phyloP scores from a whole-genome alignment of 2,113 vertebrate species.

The Daubentonia madagascariensis region DNA sequence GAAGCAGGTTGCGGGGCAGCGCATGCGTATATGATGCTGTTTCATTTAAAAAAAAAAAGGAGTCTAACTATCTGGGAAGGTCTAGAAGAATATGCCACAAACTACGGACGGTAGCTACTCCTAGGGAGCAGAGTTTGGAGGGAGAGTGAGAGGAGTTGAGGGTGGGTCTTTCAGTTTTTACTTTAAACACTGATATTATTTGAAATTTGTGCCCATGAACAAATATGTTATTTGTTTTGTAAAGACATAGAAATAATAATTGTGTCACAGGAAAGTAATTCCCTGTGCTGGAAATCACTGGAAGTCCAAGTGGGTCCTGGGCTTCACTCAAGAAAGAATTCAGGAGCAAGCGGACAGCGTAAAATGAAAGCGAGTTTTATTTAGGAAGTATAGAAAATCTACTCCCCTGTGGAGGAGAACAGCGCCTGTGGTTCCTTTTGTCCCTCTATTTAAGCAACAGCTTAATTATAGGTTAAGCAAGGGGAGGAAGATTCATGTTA shows the following conservation, averaged over 20 bases:
- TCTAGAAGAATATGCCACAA: background rate
- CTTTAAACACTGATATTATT: background rate
- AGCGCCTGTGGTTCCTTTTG: too few species aligned
- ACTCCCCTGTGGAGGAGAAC: too few species aligned
- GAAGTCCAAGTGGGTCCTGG: too few species aligned
- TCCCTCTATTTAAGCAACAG: too few species aligned
- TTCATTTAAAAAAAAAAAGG: background rate
- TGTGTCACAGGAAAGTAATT: too few species aligned
- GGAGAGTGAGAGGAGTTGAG: background rate
- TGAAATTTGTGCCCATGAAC: background rate
- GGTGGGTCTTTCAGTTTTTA: background rate
- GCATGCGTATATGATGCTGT: background rate
- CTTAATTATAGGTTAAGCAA: too few species aligned
- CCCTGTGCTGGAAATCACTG: too few species aligned
- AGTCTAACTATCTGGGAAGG: background rate
- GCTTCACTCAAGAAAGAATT: too few species aligned
- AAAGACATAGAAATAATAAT: constrained; percentile 4
- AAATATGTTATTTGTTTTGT: background rate
- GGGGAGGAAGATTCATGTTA: too few species aligned
- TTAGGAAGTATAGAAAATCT: too few species aligned
- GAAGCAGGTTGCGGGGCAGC: background rate
- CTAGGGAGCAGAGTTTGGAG: background rate
- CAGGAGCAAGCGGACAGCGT: too few species aligned
- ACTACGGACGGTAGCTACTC: background rate
- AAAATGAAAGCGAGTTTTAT: too few species aligned